Percentiles rank a stretch among this genome's conserved stretches.
Evolutionary conservation across 2,113 vertebrate species (phyloP).

Genomic region (Platysternon megacephalum): DNA sequence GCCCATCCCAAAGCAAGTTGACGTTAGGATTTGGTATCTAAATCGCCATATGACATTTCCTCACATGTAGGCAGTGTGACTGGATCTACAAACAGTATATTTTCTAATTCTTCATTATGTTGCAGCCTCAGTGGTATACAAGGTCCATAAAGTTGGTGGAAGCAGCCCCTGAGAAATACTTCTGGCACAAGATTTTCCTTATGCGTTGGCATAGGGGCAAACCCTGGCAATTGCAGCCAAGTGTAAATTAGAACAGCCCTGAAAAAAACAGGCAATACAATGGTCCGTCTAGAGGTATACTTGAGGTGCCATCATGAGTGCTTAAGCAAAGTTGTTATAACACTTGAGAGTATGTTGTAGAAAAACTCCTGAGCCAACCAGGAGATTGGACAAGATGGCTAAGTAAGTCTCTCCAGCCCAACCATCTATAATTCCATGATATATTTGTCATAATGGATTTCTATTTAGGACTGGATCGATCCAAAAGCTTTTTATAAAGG

Average conservation of each 20-base stretch:
- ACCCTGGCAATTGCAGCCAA: background rate
- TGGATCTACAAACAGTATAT: background rate
- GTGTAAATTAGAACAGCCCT: background rate
- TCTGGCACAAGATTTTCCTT: background rate
- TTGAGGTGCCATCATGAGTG: background rate
- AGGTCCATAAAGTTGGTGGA: fast-evolving
- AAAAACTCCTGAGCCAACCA: background rate
- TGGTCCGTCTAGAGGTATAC: background rate
- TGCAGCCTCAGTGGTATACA: background rate
- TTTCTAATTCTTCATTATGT: background rate
- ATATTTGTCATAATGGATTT: background rate
- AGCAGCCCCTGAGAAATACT: background rate
- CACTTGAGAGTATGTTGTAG: background rate
- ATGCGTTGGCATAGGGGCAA: background rate
- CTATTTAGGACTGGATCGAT: background rate
- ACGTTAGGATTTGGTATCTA: background rate
- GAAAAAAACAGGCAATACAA: background rate
- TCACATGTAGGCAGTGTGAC: background rate
- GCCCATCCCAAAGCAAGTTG: background rate
- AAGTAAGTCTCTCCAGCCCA: background rate
- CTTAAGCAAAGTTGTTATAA: background rate
- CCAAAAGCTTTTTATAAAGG: background rate
- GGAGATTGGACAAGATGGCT: fast-evolving
- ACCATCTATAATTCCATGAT: background rate
- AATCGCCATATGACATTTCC: background rate